Base-by-base conservation (phyloP, 2,113 vertebrate genomes). In the Psephotus haematonotus region DNA sequence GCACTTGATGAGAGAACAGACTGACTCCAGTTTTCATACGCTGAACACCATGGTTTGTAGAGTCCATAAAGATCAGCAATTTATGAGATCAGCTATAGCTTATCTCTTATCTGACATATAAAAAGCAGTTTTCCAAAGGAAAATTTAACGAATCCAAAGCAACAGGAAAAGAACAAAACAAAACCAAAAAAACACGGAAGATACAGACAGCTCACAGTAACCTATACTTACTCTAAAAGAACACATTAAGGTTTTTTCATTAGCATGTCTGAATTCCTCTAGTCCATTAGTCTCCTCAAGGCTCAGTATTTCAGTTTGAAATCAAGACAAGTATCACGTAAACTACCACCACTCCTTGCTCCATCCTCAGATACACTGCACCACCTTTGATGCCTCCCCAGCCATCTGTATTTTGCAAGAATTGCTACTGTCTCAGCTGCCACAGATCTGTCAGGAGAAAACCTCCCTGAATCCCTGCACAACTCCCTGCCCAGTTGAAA, bases 21-120 rank as follows among this genome's bases (percentile, higher is more conserved):
- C 1, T 29, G 14, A 68, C 46, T n/a, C 39, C 47, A 81, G 27
- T 68, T 83, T 55, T 50, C 62, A 91, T 12, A 64, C 6, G 20
- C 11, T 50, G 72, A 29, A 50, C 0, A 0, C 33, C 23, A 67
- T 5, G 8, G 41, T 59, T 79, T 76, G 18, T 11, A 8, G 55
- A 84, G 62, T 35, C 33, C 57, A 52, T 33, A 62, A 57, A 62
- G n/a, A 86, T 20, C 17, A 70, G 44, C 22, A 20, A 1, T 43
- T 77, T 65, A 80, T 19, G 70, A 89, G 35, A 75, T 59, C 62
- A 68, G 52, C 52, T 75, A 35, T 68, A 77, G 57, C 1, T 0
- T 17, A 11, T 28, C 52, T 35, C 33, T 72, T 76, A 80, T 7
- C 13, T 52, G 18, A 68, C 25, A 69, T 6, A 50, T 8, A 82